These are phyloP conservation scores for Metaphire vulgaris DNA, from an alignment of 1,140 invertebrate genomes.

Conservation along the genomic window DNA sequence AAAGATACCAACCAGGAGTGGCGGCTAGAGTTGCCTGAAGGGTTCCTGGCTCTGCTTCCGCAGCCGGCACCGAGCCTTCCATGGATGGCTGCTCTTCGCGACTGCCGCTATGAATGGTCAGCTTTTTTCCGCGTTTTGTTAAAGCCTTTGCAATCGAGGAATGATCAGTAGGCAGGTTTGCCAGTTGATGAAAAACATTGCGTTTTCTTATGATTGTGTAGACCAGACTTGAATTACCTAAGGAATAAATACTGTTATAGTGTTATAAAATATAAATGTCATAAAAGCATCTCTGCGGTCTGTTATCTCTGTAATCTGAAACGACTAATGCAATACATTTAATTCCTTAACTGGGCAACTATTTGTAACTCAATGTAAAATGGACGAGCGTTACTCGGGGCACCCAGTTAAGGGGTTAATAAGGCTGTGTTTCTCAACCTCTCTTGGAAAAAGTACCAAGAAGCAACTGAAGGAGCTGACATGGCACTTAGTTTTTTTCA, in stretches of 20 bases:
- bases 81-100: constrained; percentile 56
- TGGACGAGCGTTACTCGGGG: too few species aligned
- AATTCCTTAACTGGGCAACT: too few species aligned
- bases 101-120: constrained; percentile 32
- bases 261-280: too few species aligned
- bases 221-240: constrained; percentile 92
- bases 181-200: constrained; percentile 91
- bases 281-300: too few species aligned
- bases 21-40: constrained; percentile 82
- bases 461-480: too few species aligned
- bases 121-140: constrained; percentile 59
- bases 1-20: constrained; percentile 68
- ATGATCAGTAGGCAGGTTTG: constrained; percentile 89
- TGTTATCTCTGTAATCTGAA: too few species aligned
- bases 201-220: constrained; percentile 98
- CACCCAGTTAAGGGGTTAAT: too few species aligned
- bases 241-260: constrained; percentile 4
- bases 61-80: constrained; percentile 83
- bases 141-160: constrained; percentile 76
- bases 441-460: too few species aligned
- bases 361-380: too few species aligned
- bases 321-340: too few species aligned
- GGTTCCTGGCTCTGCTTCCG: constrained; percentile 57
- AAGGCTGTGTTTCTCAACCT: too few species aligned
- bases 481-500: too few species aligned